Conservation (phyloP, 1,140 invertebrate genomes). For the Stegodyphus dumicola region DNA sequence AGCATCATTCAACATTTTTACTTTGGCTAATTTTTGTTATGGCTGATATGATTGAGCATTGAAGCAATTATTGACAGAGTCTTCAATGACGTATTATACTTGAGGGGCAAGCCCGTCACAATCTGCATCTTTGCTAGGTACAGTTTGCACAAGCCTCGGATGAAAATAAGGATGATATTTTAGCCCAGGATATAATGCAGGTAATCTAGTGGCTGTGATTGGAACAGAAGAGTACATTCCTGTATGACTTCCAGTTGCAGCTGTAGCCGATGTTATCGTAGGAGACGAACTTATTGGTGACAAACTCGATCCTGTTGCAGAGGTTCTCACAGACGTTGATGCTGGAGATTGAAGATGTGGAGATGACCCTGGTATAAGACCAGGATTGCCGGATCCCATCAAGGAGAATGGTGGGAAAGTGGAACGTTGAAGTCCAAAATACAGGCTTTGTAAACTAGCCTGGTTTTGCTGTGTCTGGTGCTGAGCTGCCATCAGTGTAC, state of each 20-base stretch:
- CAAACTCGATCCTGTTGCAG: constrained; percentile 32
- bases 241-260: not conserved
- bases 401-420: constrained; percentile 39
- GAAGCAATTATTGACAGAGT: not conserved
- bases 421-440: constrained; percentile 53
- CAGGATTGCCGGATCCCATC: constrained; percentile 17
- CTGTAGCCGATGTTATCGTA: constrained; percentile 7
- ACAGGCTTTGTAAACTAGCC: constrained; percentile 26
- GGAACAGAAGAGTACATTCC: constrained; percentile 34
- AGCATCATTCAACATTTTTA: not conserved
- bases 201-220: constrained; percentile 25
- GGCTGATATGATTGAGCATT: not conserved
- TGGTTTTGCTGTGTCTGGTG: constrained; percentile 36
- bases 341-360: constrained; percentile 10
- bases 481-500: constrained; percentile 57
- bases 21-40: not conserved
- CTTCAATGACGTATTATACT: constrained; percentile 5
- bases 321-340: constrained; percentile 11
- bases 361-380: constrained; percentile 1
- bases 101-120: constrained; percentile 42
- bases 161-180: constrained; percentile 60
- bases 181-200: constrained; percentile 42
- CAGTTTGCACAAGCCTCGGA: constrained; percentile 48
- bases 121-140: constrained; percentile 35
- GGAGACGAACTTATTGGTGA: constrained; percentile 57